Evolutionary conservation across 2,888 invertebrate species (phyloP).

Genomic region (Catocala nupta): DNA sequence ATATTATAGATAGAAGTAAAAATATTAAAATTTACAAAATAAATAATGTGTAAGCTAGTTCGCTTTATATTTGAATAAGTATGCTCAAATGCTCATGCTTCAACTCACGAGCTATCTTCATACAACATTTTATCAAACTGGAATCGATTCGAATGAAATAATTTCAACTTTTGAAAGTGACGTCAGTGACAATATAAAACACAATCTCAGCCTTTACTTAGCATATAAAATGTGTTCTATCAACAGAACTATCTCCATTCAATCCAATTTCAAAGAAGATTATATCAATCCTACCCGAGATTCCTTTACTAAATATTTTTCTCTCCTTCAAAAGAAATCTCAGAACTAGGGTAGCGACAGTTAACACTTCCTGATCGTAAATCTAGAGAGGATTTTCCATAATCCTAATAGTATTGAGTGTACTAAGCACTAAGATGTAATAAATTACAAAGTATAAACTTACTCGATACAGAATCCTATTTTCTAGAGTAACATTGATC

Average conservation of each 20-base stretch:
- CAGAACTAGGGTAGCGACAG: slow-evolving; percentile 16
- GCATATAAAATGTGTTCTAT: too few species aligned
- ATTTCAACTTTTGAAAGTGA: too few species aligned
- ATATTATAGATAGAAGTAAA: too few species aligned
- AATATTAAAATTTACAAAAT: too few species aligned
- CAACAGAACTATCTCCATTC: neutral
- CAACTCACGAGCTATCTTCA: too few species aligned
- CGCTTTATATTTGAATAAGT: too few species aligned
- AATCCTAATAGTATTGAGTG: slow-evolving; percentile 24
- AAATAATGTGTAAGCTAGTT: too few species aligned
- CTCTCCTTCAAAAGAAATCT: slow-evolving; percentile 15
- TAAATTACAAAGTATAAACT: slow-evolving; percentile 17
- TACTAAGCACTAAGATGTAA: slow-evolving; percentile 18
- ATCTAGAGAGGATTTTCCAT: slow-evolving; percentile 20
- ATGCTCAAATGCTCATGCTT: too few species aligned
- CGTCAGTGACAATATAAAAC: too few species aligned
- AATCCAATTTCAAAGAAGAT: slow-evolving; percentile 14
- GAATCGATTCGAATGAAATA: too few species aligned
- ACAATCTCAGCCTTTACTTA: too few species aligned
- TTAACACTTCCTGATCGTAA: slow-evolving; percentile 21
- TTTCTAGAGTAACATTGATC: slow-evolving; percentile 13
- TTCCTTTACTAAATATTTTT: slow-evolving; percentile 17
- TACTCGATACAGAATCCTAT: slow-evolving; percentile 9
- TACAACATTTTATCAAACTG: too few species aligned
- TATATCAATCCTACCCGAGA: neutral